These are phyloP conservation scores for Hycleus phaleratus DNA, from an alignment of 1,140 invertebrate genomes.

Conservation along the genomic window DNA sequence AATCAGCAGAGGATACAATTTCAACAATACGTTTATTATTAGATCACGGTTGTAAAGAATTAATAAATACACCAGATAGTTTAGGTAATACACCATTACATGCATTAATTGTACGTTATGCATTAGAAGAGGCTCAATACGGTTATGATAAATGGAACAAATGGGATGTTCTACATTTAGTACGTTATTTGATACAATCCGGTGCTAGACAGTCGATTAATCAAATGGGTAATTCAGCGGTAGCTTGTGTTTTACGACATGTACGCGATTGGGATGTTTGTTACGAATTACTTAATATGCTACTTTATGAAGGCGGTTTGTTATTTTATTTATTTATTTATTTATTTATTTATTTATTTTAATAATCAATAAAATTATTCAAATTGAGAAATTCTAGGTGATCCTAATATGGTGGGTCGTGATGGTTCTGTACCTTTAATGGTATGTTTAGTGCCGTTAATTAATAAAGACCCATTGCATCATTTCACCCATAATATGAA, in stretches of 20 bases:
- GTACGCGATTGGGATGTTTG: slow-evolving; percentile 70
- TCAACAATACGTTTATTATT: slow-evolving; percentile 55
- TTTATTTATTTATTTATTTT: neutral
- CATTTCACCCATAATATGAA: slow-evolving; percentile 70
- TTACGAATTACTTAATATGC: slow-evolving; percentile 63
- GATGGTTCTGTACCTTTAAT: slow-evolving; percentile 66
- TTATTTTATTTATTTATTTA: neutral
- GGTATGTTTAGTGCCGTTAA: slow-evolving; percentile 65
- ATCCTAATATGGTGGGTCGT: slow-evolving; percentile 61
- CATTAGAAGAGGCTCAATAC: slow-evolving; percentile 61
- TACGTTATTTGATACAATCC: slow-evolving; percentile 53
- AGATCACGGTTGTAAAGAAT: slow-evolving; percentile 58
- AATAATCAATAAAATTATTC: neutral
- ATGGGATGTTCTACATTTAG: slow-evolving; percentile 63
- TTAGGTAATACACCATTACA: slow-evolving; percentile 58
- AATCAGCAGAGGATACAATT: slow-evolving; percentile 62
- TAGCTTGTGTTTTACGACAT: slow-evolving; percentile 64
- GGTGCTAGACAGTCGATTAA: slow-evolving; percentile 62
- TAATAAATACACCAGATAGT: slow-evolving; percentile 65
- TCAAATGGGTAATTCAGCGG: slow-evolving; percentile 60
- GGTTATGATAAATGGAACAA: slow-evolving; percentile 65
- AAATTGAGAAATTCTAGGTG: slow-evolving; percentile 33
- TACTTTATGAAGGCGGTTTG: slow-evolving; percentile 57
- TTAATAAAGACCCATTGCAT: slow-evolving; percentile 67
- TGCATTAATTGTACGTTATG: slow-evolving; percentile 62